Base-by-base conservation (phyloP, 2,888 invertebrate genomes). In the Rhaphigaster nebulosa region DNA sequence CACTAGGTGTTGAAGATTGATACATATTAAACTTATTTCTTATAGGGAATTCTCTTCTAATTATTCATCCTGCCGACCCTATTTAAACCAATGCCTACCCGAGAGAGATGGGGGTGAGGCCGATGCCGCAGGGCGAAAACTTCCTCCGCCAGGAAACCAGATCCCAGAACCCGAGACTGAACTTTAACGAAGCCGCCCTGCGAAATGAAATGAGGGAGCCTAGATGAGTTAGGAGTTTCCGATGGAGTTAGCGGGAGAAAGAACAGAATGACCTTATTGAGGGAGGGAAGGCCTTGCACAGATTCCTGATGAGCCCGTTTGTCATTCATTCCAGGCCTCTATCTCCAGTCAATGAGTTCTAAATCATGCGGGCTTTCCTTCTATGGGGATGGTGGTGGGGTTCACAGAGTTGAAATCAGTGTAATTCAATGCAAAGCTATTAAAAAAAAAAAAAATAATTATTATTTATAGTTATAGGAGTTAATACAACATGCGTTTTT, bases 221-320 rank as follows among this genome's bases (percentile, higher is more conserved):
- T 76, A 38, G 70, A 76, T 76, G 70, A 76, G 70, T 76, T 76
- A 38, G 70, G 70, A 76, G 70, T 76, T 76, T 76, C 70, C 70
- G 70, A 76, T 76, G 70, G 70, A 76, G 70, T 76, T 76, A 76
- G 70, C 23, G 2, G 38, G 34, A 38, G 70, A 76, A 76, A 76
- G 70, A 76, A 76, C 34, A 29, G 70, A 76, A 76, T 76, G 70
- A 76, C 20, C 70, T 76, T 38, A 76, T 76, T 23, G 34, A 65
- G 65, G 0, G 70, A 23, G 70, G 70, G 18, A 29, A 29, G 29
- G 70, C 8, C 34, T 8, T 76, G 70, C 70, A 76, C 70, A 38
- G 34, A 34, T 76, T 76, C 70, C 70, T 76, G 70, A 76, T 76
- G 70, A 76, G 70, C 38, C 70, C 70, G 38, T 38, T 76, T 76